A percentile compares a stretch with the other conserved stretches of the same genome.
Evolutionary conservation across 2,888 invertebrate genomes (phyloP).

Genomic region (Camptogramma bilineatum): DNA sequence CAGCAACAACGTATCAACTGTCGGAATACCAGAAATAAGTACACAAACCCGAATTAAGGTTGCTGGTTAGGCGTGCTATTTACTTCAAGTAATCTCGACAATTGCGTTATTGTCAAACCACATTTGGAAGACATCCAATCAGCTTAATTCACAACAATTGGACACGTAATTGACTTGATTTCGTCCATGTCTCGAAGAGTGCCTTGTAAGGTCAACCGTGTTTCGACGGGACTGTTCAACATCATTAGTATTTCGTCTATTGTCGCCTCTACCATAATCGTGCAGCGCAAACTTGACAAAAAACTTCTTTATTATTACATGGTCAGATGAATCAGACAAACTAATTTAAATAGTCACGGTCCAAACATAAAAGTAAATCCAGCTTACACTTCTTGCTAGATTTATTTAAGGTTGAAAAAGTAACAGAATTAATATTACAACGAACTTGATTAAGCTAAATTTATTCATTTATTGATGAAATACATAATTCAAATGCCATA

Average conservation of each 20-base stretch:
- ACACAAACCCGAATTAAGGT: constrained; percentile 7
- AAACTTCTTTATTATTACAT: constrained; percentile 46
- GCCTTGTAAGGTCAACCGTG: constrained; percentile 60
- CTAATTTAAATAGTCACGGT: constrained; percentile 47
- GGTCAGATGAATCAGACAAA: constrained; percentile 44
- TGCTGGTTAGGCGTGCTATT: constrained; percentile 10
- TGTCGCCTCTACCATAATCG: constrained; percentile 46
- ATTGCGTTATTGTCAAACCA: constrained; percentile 47
- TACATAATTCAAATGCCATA: constrained; percentile 23
- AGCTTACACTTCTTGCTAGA: constrained; percentile 33
- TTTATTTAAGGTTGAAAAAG: not conserved
- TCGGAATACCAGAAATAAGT: constrained; percentile 36
- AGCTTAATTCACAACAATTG: constrained; percentile 65
- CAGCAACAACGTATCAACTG: constrained; percentile 44
- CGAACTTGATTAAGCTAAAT: constrained; percentile 14
- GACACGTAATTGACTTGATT: constrained; percentile 59
- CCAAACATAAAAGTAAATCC: constrained; percentile 41
- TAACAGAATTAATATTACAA: constrained; percentile 1
- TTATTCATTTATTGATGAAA: constrained; percentile 29
- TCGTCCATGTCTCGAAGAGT: constrained; percentile 51
- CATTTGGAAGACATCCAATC: constrained; percentile 58
- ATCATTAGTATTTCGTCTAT: constrained; percentile 44
- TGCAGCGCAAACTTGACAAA: constrained; percentile 52
- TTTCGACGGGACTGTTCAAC: constrained; percentile 49
- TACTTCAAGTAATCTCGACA: constrained; percentile 38